A percentile compares a stretch with the other conserved stretches of the same genome.
These are phyloP conservation scores for Lasioglossum leucozonium DNA, from an alignment of 2,888 invertebrate species.

Conservation along the genomic window DNA sequence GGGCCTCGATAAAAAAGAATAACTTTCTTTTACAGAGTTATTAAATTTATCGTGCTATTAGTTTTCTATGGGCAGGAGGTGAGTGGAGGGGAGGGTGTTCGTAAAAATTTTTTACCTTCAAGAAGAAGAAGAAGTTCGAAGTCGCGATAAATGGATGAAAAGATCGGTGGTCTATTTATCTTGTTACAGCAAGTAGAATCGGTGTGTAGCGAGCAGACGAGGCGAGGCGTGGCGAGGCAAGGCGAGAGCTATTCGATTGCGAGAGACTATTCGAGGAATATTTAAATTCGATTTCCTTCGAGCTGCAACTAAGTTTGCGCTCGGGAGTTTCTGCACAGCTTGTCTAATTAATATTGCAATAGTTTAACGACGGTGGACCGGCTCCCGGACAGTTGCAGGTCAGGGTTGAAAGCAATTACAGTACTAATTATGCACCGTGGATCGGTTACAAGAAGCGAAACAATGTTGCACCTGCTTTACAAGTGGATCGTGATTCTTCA, in stretches of 20 bases:
- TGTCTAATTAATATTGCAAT: constrained; percentile 7
- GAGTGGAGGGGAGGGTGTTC: no score
- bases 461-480: background rate
- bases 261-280: background rate
- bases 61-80: background rate
- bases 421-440: background rate
- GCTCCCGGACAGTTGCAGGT: background rate
- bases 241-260: background rate
- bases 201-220: background rate
- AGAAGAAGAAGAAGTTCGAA: background rate
- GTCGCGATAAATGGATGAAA: background rate
- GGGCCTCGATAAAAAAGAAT: constrained; percentile 2
- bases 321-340: background rate
- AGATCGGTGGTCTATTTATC: background rate
- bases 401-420: constrained; percentile 4
- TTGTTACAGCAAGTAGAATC: background rate
- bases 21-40: background rate
- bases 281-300: constrained; percentile 1
- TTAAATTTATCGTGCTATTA: constrained; percentile 2
- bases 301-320: background rate
- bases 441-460: background rate
- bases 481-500: background rate
- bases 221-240: background rate
- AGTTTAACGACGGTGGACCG: background rate
- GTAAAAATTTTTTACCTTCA: background rate